Evolutionary conservation across 2,797 vertebrate species (phyloP).

Genomic region (Holocentrus rufus): DNA sequence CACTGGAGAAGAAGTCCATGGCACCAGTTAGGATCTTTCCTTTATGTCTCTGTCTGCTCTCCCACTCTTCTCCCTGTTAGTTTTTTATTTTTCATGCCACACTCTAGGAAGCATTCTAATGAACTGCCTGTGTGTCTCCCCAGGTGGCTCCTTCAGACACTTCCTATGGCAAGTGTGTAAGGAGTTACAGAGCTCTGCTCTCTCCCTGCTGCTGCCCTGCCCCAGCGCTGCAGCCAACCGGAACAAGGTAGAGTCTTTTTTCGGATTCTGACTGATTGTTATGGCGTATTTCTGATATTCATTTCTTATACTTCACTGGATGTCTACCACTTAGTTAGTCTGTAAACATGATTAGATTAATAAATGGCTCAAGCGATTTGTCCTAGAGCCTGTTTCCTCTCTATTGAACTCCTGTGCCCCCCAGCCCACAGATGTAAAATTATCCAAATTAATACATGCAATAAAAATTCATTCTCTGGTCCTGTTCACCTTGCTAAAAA

Average conservation of each 20-base stretch:
- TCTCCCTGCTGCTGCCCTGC: constrained; percentile 93
- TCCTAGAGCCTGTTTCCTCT: neutral
- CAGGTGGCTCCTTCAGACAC: constrained; percentile 96
- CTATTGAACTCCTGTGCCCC: too few species aligned
- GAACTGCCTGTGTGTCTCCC: constrained; percentile 36
- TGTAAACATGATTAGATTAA: neutral
- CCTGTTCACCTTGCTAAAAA: too few species aligned
- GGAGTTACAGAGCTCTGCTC: constrained; percentile 94
- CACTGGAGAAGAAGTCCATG: constrained; percentile 97
- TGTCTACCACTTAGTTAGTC: neutral
- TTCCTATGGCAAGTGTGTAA: constrained; percentile 99
- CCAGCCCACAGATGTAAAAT: too few species aligned
- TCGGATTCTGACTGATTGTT: neutral
- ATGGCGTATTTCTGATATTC: neutral
- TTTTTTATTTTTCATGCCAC: neutral
- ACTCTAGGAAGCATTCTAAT: constrained; percentile 20
- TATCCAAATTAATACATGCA: too few species aligned
- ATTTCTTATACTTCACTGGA: neutral
- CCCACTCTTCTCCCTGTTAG: neutral
- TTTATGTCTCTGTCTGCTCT: neutral
- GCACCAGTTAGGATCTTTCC: constrained; percentile 87
- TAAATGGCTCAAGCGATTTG: neutral
- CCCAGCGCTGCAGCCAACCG: constrained; percentile 96
- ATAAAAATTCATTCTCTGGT: too few species aligned
- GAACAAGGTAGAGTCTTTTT: constrained; percentile 88